A percentile compares a stretch with the other conserved stretches of the same genome.
Conservation (phyloP, 53 echinoderm and acorn worm genomes). For the Echinarachnius parma region DNA sequence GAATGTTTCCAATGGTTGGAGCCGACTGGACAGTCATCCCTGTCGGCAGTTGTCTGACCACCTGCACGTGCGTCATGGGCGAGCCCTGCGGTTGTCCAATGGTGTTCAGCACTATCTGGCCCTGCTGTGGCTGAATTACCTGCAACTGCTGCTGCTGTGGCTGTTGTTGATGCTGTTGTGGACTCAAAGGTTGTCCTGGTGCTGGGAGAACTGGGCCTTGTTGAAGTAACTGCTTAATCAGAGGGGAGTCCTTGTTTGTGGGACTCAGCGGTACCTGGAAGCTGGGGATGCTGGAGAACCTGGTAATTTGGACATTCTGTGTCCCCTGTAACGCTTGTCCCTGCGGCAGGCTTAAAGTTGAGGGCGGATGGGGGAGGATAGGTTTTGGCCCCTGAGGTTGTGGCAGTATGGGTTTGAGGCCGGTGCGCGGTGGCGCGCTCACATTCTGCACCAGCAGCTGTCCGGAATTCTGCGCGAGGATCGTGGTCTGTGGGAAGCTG, state of each 20-base stretch:
- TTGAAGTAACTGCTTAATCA: conserved; percentile 92
- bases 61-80: conserved; percentile 32
- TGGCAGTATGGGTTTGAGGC: conserved; percentile 34
- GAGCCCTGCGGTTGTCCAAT: conserved; percentile 39
- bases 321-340: conserved; percentile 13
- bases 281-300: conserved; percentile 16
- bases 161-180: conserved; percentile 22
- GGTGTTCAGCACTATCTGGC: conserved; percentile 52
- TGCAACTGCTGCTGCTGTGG: conserved; percentile 2
- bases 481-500: conserved; percentile 24
- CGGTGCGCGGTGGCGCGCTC: conserved; percentile 17
- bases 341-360: conserved; percentile 8
- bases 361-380: conserved; percentile 22
- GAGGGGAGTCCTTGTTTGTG: conserved; percentile 74
- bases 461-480: conserved; percentile 35
- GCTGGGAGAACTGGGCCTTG: conserved; percentile 68
- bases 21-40: conserved; percentile 25
- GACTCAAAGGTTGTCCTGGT: not conserved
- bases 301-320: conserved; percentile 18
- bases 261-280: conserved; percentile 37
- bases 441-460: conserved; percentile 44
- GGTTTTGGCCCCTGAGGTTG: conserved; percentile 38
- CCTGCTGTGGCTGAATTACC: conserved; percentile 48
- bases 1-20: conserved; percentile 36
- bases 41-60: conserved; percentile 17